Evolutionary conservation across 2,113 vertebrate genomes (phyloP).

Genomic region (Lycaon pictus): DNA sequence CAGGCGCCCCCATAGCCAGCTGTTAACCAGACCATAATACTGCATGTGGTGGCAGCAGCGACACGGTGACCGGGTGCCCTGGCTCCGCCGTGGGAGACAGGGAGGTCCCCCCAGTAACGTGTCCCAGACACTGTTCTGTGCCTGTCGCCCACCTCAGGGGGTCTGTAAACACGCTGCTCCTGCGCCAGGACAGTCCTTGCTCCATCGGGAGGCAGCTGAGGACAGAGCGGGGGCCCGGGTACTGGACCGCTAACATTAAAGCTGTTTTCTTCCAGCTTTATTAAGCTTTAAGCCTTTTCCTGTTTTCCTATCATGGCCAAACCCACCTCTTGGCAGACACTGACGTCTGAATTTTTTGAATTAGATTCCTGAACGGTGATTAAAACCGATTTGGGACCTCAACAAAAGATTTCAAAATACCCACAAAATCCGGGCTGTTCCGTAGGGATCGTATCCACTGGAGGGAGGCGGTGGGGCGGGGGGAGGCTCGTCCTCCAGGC

Average conservation of each 20-base stretch:
- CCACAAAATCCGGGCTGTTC: background rate
- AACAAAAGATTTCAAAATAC: background rate
- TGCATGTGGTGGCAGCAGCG: background rate
- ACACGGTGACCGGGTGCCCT: background rate
- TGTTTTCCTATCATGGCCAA: conserved; percentile 83
- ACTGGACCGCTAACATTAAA: conserved; percentile 70
- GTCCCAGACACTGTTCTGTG: background rate
- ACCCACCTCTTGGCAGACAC: conserved; percentile 80
- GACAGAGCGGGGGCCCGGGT: background rate
- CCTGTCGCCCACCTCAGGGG: background rate
- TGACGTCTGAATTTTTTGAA: background rate
- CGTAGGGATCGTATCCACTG: fast-evolving
- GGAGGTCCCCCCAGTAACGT: background rate
- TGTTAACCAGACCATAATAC: too few relatives aligned
- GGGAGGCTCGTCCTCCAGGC: fast-evolving
- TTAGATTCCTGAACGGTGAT: conserved; percentile 55
- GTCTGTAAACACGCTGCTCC: background rate
- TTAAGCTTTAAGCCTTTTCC: conserved; percentile 84
- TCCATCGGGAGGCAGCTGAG: conserved; percentile 51
- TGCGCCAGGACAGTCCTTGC: background rate
- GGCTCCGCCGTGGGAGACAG: background rate
- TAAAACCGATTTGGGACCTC: conserved; percentile 28
- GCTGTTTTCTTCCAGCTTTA: conserved; percentile 82
- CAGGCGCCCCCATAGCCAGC: too few relatives aligned
- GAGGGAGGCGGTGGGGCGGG: background rate